Conservation (phyloP, 2,888 invertebrate species). For the Chromoteleia sp. region DNA sequence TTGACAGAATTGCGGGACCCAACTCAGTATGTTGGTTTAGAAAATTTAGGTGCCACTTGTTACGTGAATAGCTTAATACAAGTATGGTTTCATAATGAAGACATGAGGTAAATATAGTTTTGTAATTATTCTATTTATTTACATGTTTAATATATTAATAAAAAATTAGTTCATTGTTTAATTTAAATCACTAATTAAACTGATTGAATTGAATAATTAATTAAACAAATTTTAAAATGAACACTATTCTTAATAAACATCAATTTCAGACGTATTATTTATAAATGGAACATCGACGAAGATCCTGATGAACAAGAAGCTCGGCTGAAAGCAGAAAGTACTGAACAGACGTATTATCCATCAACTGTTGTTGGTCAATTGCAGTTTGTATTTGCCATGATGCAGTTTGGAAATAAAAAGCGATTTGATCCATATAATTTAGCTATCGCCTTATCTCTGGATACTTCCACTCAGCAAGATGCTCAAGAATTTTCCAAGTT, state of each 20-base stretch:
- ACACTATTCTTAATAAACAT: constrained; percentile 16
- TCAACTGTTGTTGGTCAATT: constrained; percentile 86
- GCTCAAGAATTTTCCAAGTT: constrained; percentile 89
- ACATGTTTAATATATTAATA: background rate
- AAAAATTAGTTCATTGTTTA: too few relatives aligned
- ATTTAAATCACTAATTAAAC: too few relatives aligned
- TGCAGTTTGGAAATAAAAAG: constrained; percentile 86
- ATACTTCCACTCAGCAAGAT: constrained; percentile 87
- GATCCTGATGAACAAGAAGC: constrained; percentile 82
- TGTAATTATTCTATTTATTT: constrained; percentile 1
- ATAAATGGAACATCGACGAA: constrained; percentile 86
- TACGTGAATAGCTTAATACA: constrained; percentile 88
- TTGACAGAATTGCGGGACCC: constrained; percentile 82
- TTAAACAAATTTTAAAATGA: too few relatives aligned
- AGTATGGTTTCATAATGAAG: constrained; percentile 88
- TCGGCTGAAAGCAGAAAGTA: constrained; percentile 63
- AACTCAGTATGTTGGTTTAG: constrained; percentile 86
- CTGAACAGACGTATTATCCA: constrained; percentile 81
- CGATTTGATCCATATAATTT: constrained; percentile 87
- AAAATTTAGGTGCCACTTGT: constrained; percentile 88
- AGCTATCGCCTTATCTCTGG: constrained; percentile 86
- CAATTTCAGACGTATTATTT: constrained; percentile 85
- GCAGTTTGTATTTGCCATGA: constrained; percentile 87
- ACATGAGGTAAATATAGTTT: constrained; percentile 83
- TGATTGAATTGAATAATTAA: too few relatives aligned